These are phyloP conservation scores for Coelopa pilipes DNA, from an alignment of 2,888 invertebrate species.

Conservation along the genomic window DNA sequence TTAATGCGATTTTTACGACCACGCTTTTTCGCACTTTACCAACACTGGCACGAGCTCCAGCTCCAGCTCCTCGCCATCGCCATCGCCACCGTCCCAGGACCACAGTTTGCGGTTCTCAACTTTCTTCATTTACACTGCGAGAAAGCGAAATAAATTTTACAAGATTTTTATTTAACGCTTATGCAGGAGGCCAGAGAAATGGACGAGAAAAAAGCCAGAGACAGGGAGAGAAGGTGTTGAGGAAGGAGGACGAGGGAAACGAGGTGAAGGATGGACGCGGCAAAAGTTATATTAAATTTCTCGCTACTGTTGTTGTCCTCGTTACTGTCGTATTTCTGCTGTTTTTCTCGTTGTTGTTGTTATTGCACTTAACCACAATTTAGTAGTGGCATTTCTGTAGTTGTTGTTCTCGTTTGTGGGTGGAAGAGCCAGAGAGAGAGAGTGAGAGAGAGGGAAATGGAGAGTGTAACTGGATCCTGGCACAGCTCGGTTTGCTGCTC, in stretches of 20 bases:
- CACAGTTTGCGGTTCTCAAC: too few relatives aligned
- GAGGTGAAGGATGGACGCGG: too few relatives aligned
- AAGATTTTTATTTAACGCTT: not conserved
- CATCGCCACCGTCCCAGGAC: too few relatives aligned
- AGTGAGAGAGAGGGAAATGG: not conserved
- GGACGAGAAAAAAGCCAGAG: not conserved
- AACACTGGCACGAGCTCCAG: too few relatives aligned
- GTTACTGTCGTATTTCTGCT: not conserved
- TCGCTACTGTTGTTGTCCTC: not conserved
- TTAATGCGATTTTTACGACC: too few relatives aligned
- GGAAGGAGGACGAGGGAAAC: too few relatives aligned
- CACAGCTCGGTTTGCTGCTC: slow-evolving; percentile 34
- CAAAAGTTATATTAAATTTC: slow-evolving; percentile 16
- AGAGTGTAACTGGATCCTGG: slow-evolving; percentile 18
- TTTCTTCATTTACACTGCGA: too few relatives aligned
- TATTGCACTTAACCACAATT: not conserved
- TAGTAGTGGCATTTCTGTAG: too few relatives aligned
- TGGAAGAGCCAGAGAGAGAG: not conserved
- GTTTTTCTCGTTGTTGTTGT: not conserved
- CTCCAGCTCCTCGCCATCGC: too few relatives aligned
- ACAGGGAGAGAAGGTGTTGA: too few relatives aligned
- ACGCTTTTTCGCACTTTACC: too few relatives aligned
- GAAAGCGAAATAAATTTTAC: not conserved
- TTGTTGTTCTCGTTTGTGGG: not conserved
- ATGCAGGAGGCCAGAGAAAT: not conserved